phyloP scores from a whole-genome alignment of 2,113 vertebrate species.

The Gambusia affinis region DNA sequence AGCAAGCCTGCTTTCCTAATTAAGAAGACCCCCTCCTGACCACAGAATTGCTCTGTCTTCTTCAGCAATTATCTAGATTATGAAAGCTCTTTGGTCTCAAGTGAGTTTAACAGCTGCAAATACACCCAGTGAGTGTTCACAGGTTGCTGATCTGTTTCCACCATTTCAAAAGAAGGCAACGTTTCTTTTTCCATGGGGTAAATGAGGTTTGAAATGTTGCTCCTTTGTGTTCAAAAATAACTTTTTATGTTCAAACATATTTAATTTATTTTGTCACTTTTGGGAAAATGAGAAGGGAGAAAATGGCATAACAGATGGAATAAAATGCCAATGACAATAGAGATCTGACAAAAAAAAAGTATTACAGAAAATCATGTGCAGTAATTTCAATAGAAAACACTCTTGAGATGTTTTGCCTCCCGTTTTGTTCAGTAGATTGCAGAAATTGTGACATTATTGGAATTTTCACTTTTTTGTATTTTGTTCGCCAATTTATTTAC shows the following conservation, averaged over 20 bases:
- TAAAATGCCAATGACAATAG: slow-evolving; percentile 14
- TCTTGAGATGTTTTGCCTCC: neutral
- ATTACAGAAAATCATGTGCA: slow-evolving; percentile 2
- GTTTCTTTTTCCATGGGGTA: neutral
- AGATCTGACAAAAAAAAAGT: neutral
- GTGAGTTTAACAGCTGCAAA: slow-evolving; percentile 31
- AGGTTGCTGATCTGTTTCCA: slow-evolving; percentile 20
- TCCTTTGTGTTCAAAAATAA: slow-evolving; percentile 33
- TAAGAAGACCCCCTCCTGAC: slow-evolving; percentile 26
- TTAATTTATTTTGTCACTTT: slow-evolving; percentile 21
- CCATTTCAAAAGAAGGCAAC: neutral
- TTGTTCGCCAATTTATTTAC: neutral
- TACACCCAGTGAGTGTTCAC: neutral
- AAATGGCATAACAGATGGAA: slow-evolving; percentile 10
- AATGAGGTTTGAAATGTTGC: neutral
- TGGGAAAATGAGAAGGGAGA: neutral
- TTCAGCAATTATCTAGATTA: slow-evolving; percentile 50
- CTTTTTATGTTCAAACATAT: slow-evolving; percentile 15
- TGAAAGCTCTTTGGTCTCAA: slow-evolving; percentile 28
- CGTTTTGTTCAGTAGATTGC: slow-evolving; percentile 3
- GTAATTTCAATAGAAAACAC: slow-evolving; percentile 4
- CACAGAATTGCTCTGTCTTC: slow-evolving; percentile 24
- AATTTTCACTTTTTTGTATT: neutral
- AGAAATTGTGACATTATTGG: slow-evolving; percentile 1
- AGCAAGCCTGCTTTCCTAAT: slow-evolving; percentile 14